These are phyloP conservation scores for Scomber colias DNA, from an alignment of 2,113 vertebrate species.

Conservation along the genomic window DNA sequence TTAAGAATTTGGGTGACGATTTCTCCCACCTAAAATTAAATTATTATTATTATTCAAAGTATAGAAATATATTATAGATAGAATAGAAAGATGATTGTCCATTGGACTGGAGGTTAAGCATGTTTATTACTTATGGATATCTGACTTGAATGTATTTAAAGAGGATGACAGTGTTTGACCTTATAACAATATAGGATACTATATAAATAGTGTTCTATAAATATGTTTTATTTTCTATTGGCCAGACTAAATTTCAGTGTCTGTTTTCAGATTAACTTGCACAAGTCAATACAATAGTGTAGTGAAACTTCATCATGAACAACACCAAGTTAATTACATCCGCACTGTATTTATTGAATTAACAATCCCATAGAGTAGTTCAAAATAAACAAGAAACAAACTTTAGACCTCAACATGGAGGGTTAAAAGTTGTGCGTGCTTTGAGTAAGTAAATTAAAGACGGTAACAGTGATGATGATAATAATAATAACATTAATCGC, in stretches of 20 bases:
- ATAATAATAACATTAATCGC: not conserved
- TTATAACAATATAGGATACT: too few species aligned
- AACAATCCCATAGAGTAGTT: conserved; percentile 22
- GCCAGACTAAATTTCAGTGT: not conserved
- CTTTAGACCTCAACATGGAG: conserved; percentile 27
- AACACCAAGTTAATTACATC: conserved; percentile 18
- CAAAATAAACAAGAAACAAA: conserved; percentile 12
- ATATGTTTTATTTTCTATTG: not conserved
- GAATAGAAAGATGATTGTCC: too few species aligned
- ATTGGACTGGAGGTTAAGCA: too few species aligned
- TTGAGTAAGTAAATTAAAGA: conserved; percentile 35
- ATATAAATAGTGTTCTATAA: too few species aligned
- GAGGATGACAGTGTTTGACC: too few species aligned
- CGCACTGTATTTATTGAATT: conserved; percentile 42
- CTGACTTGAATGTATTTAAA: too few species aligned
- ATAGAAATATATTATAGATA: too few species aligned
- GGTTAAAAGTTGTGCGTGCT: conserved; percentile 65
- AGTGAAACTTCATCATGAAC: not conserved
- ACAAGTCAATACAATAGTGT: not conserved
- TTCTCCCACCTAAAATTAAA: too few species aligned
- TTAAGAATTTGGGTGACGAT: too few species aligned
- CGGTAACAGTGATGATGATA: conserved; percentile 18
- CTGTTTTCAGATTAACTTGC: not conserved
- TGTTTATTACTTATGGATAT: too few species aligned
- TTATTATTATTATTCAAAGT: too few species aligned